Evolutionary conservation across 2,888 invertebrate genomes (phyloP).

Genomic region (Hypolimnas misippus): DNA sequence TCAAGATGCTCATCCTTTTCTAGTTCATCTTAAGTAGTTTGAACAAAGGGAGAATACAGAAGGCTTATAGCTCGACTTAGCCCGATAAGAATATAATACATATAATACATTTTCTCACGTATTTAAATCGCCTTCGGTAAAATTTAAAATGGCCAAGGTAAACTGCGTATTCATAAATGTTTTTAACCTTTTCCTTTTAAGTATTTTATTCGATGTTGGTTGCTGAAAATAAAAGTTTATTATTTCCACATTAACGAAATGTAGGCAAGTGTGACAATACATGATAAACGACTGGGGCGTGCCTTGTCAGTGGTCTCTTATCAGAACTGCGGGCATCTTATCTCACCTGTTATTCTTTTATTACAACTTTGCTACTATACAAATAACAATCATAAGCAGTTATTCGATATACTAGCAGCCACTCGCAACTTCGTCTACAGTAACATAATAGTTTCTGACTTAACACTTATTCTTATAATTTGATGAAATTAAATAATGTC

Average conservation of each 20-base stretch:
- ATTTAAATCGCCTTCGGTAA: constrained; percentile 2
- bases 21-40: constrained; percentile 20
- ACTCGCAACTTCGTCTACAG: too few species aligned
- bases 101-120: neutral
- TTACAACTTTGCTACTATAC: constrained; percentile 28
- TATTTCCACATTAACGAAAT: constrained; percentile 9
- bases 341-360: constrained; percentile 50
- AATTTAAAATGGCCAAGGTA: constrained; percentile 34
- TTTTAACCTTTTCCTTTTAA: constrained; percentile 29
- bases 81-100: constrained; percentile 14
- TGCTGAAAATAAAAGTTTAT: constrained; percentile 7
- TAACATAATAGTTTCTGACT: too few species aligned
- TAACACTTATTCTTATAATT: too few species aligned
- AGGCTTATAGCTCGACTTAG: neutral
- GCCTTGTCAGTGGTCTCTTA: constrained; percentile 24
- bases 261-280: constrained; percentile 13
- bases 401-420: too few species aligned
- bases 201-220: neutral
- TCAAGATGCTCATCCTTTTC: constrained; percentile 26
- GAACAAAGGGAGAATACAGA: constrained; percentile 25
- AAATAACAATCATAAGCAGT: constrained; percentile 2
- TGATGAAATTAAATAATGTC: too few species aligned
- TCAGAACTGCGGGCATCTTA: constrained; percentile 38
- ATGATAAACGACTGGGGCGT: constrained; percentile 32
- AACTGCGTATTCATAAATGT: constrained; percentile 20